Evolutionary conservation across 2,888 invertebrate genomes (phyloP).

Genomic region (Cheilosia vernalis): DNA sequence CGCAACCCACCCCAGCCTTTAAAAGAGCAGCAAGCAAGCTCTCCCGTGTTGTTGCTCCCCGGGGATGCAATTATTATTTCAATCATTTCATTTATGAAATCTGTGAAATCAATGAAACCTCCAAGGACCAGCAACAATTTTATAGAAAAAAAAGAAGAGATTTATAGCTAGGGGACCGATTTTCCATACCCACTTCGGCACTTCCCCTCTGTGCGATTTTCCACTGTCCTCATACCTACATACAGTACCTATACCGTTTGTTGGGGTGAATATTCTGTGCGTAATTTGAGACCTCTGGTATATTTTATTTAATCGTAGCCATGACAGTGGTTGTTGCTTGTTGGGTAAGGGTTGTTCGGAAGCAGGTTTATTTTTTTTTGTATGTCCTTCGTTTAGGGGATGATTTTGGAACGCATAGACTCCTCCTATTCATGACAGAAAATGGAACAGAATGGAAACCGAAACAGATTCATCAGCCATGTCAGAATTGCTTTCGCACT

Average conservation of each 20-base stretch:
- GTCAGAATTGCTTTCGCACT: constrained; percentile 62
- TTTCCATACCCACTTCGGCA: neutral
- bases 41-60: constrained; percentile 61
- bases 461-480: constrained; percentile 4
- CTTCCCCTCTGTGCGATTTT: neutral
- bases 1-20: constrained; percentile 20
- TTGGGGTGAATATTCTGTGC: constrained; percentile 50
- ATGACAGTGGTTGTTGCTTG: constrained; percentile 66
- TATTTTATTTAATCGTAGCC: constrained; percentile 59
- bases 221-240: neutral
- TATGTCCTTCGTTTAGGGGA: constrained; percentile 32
- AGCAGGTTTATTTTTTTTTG: constrained; percentile 46
- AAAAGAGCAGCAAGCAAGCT: constrained; percentile 57
- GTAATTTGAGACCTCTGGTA: constrained; percentile 52
- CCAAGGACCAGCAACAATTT: constrained; percentile 40
- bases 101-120: constrained; percentile 55
- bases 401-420: constrained; percentile 51
- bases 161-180: constrained; percentile 41
- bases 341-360: constrained; percentile 40
- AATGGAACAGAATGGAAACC: constrained; percentile 30
- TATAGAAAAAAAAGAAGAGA: constrained; percentile 38
- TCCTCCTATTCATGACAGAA: constrained; percentile 51
- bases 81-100: constrained; percentile 66
- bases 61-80: constrained; percentile 72
- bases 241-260: neutral